A percentile compares a stretch with the other conserved stretches of the same genome.
phyloP scores from a whole-genome alignment of 2,797 vertebrate genomes.

The Danio jaintianensis region DNA sequence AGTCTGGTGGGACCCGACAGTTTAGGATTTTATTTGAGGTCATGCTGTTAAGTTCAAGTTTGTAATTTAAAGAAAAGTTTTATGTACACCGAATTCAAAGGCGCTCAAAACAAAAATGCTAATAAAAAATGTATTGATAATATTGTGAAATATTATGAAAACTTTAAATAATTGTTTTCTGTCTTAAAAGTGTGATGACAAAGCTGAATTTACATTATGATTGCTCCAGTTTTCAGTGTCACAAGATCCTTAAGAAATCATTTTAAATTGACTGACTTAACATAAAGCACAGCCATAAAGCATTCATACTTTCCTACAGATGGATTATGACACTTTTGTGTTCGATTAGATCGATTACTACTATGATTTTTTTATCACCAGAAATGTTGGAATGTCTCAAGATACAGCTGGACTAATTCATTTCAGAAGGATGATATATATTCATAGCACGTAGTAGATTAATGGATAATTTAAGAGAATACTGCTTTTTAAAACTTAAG shows the following conservation, averaged over 20 bases:
- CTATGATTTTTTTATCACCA: neutral
- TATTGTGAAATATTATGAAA: neutral
- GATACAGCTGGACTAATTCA: neutral
- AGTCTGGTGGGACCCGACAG: neutral
- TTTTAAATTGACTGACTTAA: neutral
- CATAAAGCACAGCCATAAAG: too few species aligned
- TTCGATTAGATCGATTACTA: neutral
- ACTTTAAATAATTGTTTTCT: neutral
- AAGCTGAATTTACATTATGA: neutral
- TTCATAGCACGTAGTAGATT: neutral
- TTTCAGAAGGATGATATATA: neutral
- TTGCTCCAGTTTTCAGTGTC: neutral
- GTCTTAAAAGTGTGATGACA: neutral
- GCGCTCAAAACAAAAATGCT: neutral
- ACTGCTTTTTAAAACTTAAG: neutral
- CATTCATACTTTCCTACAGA: too few species aligned
- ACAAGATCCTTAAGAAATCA: neutral
- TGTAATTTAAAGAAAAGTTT: neutral
- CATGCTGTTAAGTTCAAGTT: neutral
- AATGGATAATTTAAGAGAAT: neutral
- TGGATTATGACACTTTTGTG: neutral
- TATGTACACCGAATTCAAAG: neutral
- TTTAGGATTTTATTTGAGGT: neutral
- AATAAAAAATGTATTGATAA: neutral
- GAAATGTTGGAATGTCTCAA: neutral